Base-by-base conservation (phyloP, 2,797 vertebrate species). In the Pristis pectinata region DNA sequence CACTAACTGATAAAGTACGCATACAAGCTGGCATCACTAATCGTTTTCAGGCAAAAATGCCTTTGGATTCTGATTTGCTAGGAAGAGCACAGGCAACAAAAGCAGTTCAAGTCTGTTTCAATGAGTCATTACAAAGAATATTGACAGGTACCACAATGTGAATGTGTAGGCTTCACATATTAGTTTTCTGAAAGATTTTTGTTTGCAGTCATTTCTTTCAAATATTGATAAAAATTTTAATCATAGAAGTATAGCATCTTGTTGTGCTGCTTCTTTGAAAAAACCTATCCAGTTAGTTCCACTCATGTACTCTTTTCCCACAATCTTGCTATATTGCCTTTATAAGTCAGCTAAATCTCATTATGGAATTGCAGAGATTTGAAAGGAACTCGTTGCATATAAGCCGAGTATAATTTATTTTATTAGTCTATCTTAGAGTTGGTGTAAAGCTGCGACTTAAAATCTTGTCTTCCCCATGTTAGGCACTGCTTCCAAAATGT, bases 1-100 rank as follows among this genome's bases (percentile, higher is more conserved):
- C 41, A 53, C 41, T 24, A 34, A 44, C 44, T 76, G 70, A 74
- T 11, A 94, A 72, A 53, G 0, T 94, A 95, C 95, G 93, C 92
- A 82, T 70, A 6, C 93, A 44, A 94, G 70, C 0, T 1, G 94
- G 95, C 70, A 74, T 53, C 89, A 94, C 79, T 94, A 64, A 61
- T 44, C 94, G 95, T 95, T 96, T 95, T 34, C 82, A 27, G 67
- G 94, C 95, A 94, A 59, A 49, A n/a, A 94, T 22, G 9, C 76
- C 13, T 64, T 93, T 95, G 76, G 77, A 74, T n/a, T 83, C 94
- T 56, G 95, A 83, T 94, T 61, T 94, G 64, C 94, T 94, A 49
- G 95, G 96, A 95, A 34, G 59, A 74, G 19, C 94, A 92, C 95
- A 94, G 95, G 93, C n/a, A 94, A 70, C 3, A 0, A 82, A 79